phyloP scores from a whole-genome alignment of 1,140 invertebrate genomes.

The Drosophila ercepeae region DNA sequence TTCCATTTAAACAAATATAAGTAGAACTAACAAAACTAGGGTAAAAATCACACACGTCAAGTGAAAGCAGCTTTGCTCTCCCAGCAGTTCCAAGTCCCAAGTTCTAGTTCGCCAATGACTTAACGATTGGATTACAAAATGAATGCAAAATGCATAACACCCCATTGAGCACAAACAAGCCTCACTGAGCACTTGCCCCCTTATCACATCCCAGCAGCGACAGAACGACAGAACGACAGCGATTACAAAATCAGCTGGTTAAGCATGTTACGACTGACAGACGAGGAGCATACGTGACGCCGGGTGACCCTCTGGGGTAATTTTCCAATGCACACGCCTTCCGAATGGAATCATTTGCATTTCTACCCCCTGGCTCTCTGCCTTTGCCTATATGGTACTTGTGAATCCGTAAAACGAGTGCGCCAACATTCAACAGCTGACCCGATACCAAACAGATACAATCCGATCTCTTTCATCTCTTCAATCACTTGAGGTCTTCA shows the following conservation, averaged over 20 bases:
- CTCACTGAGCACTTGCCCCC: slow-evolving; percentile 14
- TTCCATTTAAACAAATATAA: not conserved
- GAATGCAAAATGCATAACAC: slow-evolving; percentile 6
- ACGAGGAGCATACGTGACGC: slow-evolving; percentile 22
- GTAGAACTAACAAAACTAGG: too few relatives aligned
- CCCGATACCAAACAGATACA: not conserved
- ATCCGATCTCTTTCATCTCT: slow-evolving; percentile 12
- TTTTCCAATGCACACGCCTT: slow-evolving; percentile 49
- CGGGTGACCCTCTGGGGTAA: slow-evolving; percentile 34
- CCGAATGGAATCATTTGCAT: slow-evolving; percentile 21
- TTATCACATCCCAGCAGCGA: slow-evolving; percentile 31
- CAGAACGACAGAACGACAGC: not conserved
- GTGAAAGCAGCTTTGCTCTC: not conserved
- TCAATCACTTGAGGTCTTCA: slow-evolving; percentile 38
- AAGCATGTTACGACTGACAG: slow-evolving; percentile 30
- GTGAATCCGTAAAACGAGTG: not conserved
- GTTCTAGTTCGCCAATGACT: slow-evolving; percentile 43
- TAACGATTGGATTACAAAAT: slow-evolving; percentile 33
- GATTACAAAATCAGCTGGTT: slow-evolving; percentile 55
- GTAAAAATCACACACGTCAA: not conserved
- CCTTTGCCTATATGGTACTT: not conserved
- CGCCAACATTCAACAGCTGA: slow-evolving; percentile 36
- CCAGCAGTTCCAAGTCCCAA: slow-evolving; percentile 3
- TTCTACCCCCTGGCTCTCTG: too few relatives aligned
- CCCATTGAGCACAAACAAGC: not conserved